Evolutionary conservation across 2,797 vertebrate species (phyloP).

Genomic region (Centropyge bicolor): DNA sequence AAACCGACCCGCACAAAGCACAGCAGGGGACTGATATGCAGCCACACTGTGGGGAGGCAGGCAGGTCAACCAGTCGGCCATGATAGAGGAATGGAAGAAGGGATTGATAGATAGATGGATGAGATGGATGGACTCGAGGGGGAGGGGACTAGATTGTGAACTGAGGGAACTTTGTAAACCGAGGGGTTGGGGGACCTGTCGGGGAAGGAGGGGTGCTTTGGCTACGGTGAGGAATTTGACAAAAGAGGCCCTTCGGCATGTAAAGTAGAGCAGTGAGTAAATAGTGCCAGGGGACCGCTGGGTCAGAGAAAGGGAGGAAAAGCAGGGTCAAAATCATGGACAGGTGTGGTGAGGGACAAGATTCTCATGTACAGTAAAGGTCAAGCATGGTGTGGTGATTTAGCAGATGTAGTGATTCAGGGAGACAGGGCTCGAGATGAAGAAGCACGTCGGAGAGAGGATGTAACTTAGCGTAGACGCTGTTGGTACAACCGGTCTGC

Average conservation of each 20-base stretch:
- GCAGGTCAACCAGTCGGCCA: conserved; percentile 82
- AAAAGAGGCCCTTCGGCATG: conserved; percentile 38
- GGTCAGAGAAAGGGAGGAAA: conserved; percentile 11
- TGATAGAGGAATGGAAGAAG: conserved; percentile 69
- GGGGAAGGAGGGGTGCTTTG: conserved; percentile 17
- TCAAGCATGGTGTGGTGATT: conserved; percentile 13
- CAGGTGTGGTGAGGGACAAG: neutral
- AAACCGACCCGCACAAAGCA: conserved; percentile 79
- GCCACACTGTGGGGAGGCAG: conserved; percentile 81
- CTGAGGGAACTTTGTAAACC: conserved; percentile 37
- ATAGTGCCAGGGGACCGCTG: conserved; percentile 29
- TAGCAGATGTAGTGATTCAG: conserved; percentile 27
- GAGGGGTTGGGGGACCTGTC: neutral
- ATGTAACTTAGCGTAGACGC: neutral
- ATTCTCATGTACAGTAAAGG: neutral
- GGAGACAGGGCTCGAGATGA: neutral
- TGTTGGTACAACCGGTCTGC: conserved; percentile 47
- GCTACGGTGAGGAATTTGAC: conserved; percentile 48
- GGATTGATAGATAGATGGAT: conserved; percentile 53
- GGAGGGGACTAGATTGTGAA: conserved; percentile 29
- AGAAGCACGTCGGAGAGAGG: conserved; percentile 2
- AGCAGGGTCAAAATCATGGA: conserved; percentile 13
- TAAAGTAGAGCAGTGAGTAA: conserved; percentile 39
- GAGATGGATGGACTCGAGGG: conserved; percentile 18
- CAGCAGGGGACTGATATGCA: conserved; percentile 82